Base-by-base conservation (phyloP, 2,888 invertebrate species). In the Panzeria rudis region DNA sequence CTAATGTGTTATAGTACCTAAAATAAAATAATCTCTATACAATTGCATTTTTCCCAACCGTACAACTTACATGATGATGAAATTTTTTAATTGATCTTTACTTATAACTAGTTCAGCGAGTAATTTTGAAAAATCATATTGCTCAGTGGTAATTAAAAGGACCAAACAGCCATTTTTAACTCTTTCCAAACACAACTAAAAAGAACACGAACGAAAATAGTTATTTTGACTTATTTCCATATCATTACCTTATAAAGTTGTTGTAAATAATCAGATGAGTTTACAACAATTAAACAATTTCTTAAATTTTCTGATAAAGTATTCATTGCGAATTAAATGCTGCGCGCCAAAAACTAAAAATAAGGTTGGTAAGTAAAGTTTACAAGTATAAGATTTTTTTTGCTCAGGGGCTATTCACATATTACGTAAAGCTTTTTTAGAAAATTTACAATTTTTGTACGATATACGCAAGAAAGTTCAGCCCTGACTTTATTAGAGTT, bases 151-250 rank as follows among this genome's bases (percentile, higher is more conserved):
- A 1, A 87, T 61, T 8, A 87, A 56, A 17, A 85, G 17, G 1
- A 87, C 86, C 15, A 75, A 29, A 6, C 15, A 17, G 47, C 83
- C 87, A 6, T 50, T 61, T 23, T 86, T 78, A 2, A 87, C 86
- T n/a, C 84, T 86, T 61, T 75, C 66, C 38, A 89, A 80, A 20
- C 88, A 88, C 17, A 89, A 50, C 89, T 89, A 35, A 25, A 54
- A 61, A 15, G 32, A 5, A 9, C 8, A 54, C 15, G 11, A 52
- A 56, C 44, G n/a, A 20, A 7, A 9, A 38, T 44, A 23, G 2
- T 52, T 32, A 29, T 44, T 41, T 47, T 13, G 44, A 29, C 23
- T 20, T 8, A n/a, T 44, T 20, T 68, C 32, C 8, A 35, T 6
- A 35, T 32, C 13, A 6, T 68, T 79, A 84, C 86, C 73, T 82